Percentiles rank a stretch among this genome's conserved stretches.
phyloP scores from a whole-genome alignment of 2,888 invertebrate genomes.

The Teleogryllus oceanicus region DNA sequence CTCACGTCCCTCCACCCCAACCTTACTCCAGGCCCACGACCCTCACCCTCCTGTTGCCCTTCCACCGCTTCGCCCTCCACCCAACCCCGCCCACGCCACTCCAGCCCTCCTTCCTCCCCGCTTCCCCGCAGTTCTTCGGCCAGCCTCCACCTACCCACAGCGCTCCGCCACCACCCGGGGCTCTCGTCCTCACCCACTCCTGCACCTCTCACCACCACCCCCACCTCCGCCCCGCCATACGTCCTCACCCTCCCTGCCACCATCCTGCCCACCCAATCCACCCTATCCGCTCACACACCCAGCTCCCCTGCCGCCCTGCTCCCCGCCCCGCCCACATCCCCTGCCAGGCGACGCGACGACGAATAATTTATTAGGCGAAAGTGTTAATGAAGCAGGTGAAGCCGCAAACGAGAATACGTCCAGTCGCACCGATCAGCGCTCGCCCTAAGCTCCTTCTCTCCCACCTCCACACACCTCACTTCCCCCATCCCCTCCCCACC shows the following conservation, averaged over 20 bases:
- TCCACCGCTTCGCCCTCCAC: too few species aligned
- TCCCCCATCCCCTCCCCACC: too few species aligned
- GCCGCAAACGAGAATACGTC: too few species aligned
- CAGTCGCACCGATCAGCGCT: too few species aligned
- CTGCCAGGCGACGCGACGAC: background rate
- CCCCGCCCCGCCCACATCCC: background rate
- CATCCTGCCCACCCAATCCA: background rate
- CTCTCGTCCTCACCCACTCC: background rate
- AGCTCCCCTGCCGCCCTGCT: background rate
- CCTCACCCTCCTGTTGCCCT: too few species aligned
- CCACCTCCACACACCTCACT: too few species aligned
- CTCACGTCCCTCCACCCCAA: too few species aligned
- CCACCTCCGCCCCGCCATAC: background rate
- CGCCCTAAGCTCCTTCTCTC: too few species aligned
- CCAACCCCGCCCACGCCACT: too few species aligned
- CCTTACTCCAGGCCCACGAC: too few species aligned
- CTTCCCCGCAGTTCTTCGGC: too few species aligned
- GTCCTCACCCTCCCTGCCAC: background rate
- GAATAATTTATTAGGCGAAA: background rate
- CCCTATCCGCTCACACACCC: background rate
- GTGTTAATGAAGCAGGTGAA: slow-evolving; percentile 4
- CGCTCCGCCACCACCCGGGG: background rate
- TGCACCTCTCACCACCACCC: background rate
- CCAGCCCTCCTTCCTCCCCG: too few species aligned
- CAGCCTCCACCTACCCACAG: background rate